These are phyloP conservation scores for Graphium colonna DNA, from an alignment of 2,888 invertebrate species.

Conservation along the genomic window DNA sequence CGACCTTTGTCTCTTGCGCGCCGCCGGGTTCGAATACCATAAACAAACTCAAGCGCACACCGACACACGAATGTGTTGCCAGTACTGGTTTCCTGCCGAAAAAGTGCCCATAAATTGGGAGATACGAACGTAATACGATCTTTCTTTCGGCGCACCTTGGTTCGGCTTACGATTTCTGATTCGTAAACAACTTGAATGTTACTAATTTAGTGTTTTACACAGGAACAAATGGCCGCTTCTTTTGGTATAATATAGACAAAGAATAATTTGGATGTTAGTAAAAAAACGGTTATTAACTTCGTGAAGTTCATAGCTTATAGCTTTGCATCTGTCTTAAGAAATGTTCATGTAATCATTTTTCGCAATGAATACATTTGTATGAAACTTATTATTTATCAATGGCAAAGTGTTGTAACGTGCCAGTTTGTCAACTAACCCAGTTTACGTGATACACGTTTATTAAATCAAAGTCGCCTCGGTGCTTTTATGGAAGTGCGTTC, in stretches of 20 bases:
- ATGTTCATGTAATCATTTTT: not conserved
- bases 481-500: not conserved
- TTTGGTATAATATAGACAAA: not conserved
- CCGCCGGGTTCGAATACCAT: conserved; percentile 27
- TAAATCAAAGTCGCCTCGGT: not conserved
- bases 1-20: conserved; percentile 59
- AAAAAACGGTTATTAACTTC: no score
- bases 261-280: no score
- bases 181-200: not conserved
- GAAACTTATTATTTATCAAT: not conserved
- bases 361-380: not conserved
- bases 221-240: not conserved
- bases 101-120: conserved; percentile 10
- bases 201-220: not conserved
- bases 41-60: conserved; percentile 32
- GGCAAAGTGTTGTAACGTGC: not conserved
- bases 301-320: no score
- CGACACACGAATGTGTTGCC: conserved; percentile 35
- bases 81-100: conserved; percentile 12
- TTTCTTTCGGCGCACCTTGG: conserved; percentile 1
- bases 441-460: not conserved
- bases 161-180: not conserved
- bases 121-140: conserved; percentile 8
- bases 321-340: no score
- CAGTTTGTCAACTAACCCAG: not conserved